Evolutionary conservation across 2,888 invertebrate genomes (phyloP), one percentile per base, ranked within the genome.

Genomic region (Tenodera sinensis): DNA sequence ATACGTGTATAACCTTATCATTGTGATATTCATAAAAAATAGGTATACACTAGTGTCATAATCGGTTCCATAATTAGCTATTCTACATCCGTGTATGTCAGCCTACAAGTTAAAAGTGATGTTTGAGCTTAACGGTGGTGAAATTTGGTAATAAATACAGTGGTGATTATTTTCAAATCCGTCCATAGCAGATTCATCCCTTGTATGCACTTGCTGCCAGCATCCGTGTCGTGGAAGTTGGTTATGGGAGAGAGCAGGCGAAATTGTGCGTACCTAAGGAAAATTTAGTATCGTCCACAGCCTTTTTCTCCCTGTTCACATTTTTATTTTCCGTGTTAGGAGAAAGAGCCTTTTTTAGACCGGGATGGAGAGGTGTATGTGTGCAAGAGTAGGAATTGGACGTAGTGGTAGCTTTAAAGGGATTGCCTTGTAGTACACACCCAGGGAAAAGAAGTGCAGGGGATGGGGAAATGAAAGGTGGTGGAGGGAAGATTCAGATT

Each of bases 321-420:
- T 88, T 88, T 88, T 88, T 88, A 88, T 88, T 34, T 83, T 85
- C 28, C 83, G 87, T 83, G 83, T 87, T 84, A 25, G 88, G 88
- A 88, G 54, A 84, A 85, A 28, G 47, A 87, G 15, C 87, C 27
- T 84, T 83, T 83, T 88, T 54, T 34, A 54, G 86, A 28, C 20
- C 83, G 54, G 28, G 30, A 83, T 28, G 42, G 89, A 83, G 88
- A n/a, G 89, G 86, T 86, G 86, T 42, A 27, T 28, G 84, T 30
- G 42, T 71, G 54, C 54, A 71, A 81, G 28, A 87, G 30, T 42
- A 15, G 82, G 34, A 84, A 54, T 83, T 27, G 47, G 28, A 88
- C 25, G 83, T 71, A 71, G 84, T 27, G 88, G 83, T 71, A 83
- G 83, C 82, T 34, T 87, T 88, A 84, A 84, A 88, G 85, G 89